Conservation (phyloP, 2,888 invertebrate species). For the Euplexia lucipara region DNA sequence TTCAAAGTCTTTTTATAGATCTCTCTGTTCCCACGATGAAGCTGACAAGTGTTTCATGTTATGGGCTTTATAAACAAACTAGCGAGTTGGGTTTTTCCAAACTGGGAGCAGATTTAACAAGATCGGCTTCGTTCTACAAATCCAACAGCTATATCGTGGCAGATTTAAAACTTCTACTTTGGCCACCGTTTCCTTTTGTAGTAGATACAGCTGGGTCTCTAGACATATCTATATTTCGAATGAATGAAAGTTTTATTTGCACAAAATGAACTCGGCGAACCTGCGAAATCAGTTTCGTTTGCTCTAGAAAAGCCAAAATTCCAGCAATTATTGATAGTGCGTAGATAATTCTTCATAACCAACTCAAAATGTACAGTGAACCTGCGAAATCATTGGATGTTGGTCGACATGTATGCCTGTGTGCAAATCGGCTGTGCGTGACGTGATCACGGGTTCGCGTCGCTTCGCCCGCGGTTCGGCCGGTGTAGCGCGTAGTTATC, state of each 20-base stretch:
- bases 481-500: constrained; percentile 69
- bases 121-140: not conserved
- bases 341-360: constrained; percentile 10
- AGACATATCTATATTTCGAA: not conserved
- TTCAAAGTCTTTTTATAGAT: constrained; percentile 39
- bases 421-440: constrained; percentile 61
- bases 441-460: constrained; percentile 63
- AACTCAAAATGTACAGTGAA: constrained; percentile 38
- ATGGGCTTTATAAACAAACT: constrained; percentile 55
- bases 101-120: constrained; percentile 25
- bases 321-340: not conserved
- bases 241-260: not conserved
- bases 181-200: not conserved
- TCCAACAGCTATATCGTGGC: not conserved
- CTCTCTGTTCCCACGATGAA: constrained; percentile 33
- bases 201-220: not conserved
- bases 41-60: constrained; percentile 61
- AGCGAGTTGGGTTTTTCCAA: constrained; percentile 21
- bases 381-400: constrained; percentile 36
- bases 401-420: constrained; percentile 63
- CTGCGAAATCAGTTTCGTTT: constrained; percentile 1
- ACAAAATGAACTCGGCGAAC: not conserved
- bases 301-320: constrained; percentile 8
- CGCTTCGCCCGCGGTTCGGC: constrained; percentile 61
- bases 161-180: not conserved